Evolutionary conservation across 2,113 vertebrate genomes (phyloP).

Genomic region (Benthochromis sp.): DNA sequence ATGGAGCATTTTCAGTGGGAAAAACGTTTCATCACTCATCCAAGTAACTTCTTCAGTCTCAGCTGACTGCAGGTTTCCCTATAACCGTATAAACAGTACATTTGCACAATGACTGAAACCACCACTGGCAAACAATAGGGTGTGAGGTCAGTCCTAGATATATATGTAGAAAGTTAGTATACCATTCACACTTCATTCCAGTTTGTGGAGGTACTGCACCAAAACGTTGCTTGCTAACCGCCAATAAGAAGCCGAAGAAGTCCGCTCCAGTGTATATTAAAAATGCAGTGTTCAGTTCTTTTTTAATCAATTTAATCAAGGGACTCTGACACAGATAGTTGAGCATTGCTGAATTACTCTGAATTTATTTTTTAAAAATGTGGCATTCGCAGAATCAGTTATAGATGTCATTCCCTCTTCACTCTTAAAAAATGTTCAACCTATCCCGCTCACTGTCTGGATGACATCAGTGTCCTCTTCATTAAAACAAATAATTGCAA

Average conservation of each 20-base stretch:
- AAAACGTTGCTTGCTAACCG: accelerated
- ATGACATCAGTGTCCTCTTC: neutral
- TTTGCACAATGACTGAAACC: neutral
- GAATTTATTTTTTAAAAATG: neutral
- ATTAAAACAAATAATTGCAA: neutral
- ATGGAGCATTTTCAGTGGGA: neutral
- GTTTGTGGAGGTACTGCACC: neutral
- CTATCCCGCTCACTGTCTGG: neutral
- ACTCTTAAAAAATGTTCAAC: neutral
- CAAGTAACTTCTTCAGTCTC: accelerated
- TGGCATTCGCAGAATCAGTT: neutral
- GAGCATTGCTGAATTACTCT: neutral
- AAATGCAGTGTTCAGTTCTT: neutral
- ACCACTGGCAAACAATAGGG: neutral
- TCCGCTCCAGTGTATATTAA: neutral
- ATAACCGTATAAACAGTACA: accelerated
- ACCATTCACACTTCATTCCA: neutral
- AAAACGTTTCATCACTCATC: neutral
- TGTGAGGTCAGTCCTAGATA: neutral
- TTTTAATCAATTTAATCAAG: accelerated
- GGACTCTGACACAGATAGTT: neutral
- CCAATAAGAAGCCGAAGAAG: neutral
- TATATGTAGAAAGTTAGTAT: neutral
- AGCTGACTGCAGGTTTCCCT: neutral
- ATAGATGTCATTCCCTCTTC: neutral